A percentile compares a stretch with the other conserved stretches of the same genome.
These are phyloP conservation scores for Maconellicoccus hirsutus DNA, from an alignment of 1,140 invertebrate genomes.

Conservation along the genomic window DNA sequence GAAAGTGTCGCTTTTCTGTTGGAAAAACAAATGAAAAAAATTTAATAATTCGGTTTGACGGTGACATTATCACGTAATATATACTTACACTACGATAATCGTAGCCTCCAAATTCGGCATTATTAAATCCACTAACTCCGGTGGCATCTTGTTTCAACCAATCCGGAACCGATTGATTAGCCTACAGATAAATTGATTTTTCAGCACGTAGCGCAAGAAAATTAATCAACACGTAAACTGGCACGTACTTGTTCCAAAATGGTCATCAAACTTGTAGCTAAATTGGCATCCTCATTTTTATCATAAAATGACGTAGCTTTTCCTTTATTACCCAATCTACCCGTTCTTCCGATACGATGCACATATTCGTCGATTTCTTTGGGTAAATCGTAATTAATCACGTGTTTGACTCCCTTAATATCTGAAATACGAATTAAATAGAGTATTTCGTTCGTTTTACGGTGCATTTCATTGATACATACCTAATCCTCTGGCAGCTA, in stretches of 20 bases:
- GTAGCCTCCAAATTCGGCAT: not conserved
- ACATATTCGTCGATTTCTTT: constrained; percentile 95
- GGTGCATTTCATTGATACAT: constrained; percentile 9
- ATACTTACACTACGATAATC: not conserved
- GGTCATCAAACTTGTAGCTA: constrained; percentile 14
- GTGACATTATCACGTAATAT: no score
- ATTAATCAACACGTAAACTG: no score
- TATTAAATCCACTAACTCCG: not conserved
- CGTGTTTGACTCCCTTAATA: constrained; percentile 95
- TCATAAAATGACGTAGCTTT: constrained; percentile 27
- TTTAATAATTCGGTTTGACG: no score
- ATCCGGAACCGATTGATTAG: constrained; percentile 20
- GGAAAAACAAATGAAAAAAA: no score
- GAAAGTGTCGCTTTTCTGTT: no score
- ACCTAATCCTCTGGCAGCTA: constrained; percentile 38
- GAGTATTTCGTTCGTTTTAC: not conserved
- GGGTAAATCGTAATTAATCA: constrained; percentile 94
- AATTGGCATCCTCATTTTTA: not conserved
- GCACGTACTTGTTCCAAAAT: constrained; percentile 24
- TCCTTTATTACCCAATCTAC: constrained; percentile 74
- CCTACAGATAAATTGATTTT: constrained; percentile 12
- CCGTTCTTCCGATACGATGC: constrained; percentile 95
- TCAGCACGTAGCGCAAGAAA: no score
- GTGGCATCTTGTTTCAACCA: not conserved
- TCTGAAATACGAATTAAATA: constrained; percentile 40